phyloP scores from a whole-genome alignment of 2,888 invertebrate genomes.

The Chymomyza fuscimana region DNA sequence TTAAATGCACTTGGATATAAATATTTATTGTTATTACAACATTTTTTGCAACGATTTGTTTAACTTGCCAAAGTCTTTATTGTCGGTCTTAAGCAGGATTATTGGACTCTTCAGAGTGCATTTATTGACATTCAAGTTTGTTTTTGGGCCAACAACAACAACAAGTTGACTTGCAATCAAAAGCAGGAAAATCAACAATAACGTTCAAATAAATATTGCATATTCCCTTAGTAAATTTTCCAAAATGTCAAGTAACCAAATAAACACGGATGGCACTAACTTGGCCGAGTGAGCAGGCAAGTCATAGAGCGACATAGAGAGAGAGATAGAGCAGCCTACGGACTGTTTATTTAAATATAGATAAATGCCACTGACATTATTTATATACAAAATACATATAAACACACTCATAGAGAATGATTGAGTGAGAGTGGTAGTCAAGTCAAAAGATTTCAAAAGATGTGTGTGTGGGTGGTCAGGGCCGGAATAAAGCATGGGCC shows the following conservation, averaged over 20 bases:
- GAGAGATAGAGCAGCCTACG: background rate
- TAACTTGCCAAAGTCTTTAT: slow-evolving; percentile 25
- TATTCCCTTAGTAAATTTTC: slow-evolving; percentile 50
- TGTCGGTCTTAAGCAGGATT: background rate
- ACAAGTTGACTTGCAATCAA: slow-evolving; percentile 45
- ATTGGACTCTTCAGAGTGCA: background rate
- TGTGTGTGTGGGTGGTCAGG: background rate
- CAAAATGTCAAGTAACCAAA: slow-evolving; percentile 66
- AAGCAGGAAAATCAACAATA: slow-evolving; percentile 63
- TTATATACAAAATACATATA: slow-evolving; percentile 31
- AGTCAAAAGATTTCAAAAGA: background rate
- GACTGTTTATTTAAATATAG: slow-evolving; percentile 66
- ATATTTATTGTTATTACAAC: slow-evolving; percentile 68
- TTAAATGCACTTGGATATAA: slow-evolving; percentile 64
- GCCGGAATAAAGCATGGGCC: too few relatives aligned
- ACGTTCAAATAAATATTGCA: slow-evolving; percentile 62
- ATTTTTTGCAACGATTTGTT: slow-evolving; percentile 52
- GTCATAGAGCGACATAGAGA: too few relatives aligned
- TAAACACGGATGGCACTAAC: slow-evolving; percentile 37
- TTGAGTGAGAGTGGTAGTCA: background rate
- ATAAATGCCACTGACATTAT: slow-evolving; percentile 68
- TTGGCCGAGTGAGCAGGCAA: background rate
- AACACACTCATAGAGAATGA: background rate
- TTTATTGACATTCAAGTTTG: slow-evolving; percentile 45
- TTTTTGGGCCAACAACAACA: slow-evolving; percentile 17